Percentiles rank a stretch among this genome's conserved stretches.
Evolutionary conservation across 2,113 vertebrate genomes (phyloP).

Genomic region (Falco punctatus): DNA sequence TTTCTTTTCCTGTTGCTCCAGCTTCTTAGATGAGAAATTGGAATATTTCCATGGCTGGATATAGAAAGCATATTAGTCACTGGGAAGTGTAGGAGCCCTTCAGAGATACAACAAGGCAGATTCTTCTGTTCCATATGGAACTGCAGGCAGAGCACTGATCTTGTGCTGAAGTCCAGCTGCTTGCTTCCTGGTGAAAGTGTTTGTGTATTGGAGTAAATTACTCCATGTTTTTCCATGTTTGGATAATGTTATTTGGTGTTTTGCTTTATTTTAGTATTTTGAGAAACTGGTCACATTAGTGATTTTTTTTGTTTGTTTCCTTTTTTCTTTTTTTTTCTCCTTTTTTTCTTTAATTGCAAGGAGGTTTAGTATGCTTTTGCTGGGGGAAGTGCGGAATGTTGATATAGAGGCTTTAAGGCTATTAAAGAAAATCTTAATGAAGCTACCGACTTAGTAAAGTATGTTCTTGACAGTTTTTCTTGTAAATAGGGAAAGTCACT

Average conservation of each 20-base stretch:
- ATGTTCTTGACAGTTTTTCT: neutral
- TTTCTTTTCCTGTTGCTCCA: constrained; percentile 33
- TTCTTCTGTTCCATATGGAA: neutral
- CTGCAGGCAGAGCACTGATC: neutral
- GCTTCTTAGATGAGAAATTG: neutral
- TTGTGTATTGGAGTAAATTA: neutral
- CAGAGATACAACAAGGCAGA: neutral
- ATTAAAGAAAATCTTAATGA: neutral
- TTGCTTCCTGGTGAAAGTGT: neutral
- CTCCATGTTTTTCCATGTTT: neutral
- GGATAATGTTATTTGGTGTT: neutral
- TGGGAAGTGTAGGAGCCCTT: neutral
- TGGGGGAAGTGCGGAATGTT: neutral
- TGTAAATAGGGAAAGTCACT: neutral
- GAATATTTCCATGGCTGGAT: neutral
- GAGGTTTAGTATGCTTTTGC: neutral
- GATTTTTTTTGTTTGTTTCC: neutral
- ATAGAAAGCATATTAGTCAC: constrained; percentile 40
- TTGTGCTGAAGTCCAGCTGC: neutral
- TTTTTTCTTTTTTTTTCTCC: fast-evolving
- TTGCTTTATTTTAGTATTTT: neutral
- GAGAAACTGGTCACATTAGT: neutral
- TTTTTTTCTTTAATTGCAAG: neutral
- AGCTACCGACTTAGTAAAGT: neutral
- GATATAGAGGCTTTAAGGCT: neutral